Evolutionary conservation across 2,113 vertebrate species (phyloP), one percentile per base, ranked within the genome.

Genomic region (Austrofundulus limnaeus): DNA sequence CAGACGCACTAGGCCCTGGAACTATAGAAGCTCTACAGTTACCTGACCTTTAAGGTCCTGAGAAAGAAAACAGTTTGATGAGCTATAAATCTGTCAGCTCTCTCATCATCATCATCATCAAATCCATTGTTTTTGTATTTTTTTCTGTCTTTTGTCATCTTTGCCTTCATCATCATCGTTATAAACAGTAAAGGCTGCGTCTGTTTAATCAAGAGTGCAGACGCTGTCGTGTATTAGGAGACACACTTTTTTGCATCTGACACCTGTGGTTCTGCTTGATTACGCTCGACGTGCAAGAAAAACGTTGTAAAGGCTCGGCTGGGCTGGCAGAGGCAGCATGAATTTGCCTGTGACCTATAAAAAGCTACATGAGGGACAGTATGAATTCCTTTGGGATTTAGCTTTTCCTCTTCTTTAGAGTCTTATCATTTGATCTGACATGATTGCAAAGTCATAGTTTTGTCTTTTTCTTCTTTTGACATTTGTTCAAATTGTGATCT

Each of bases 191-290:
- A 25, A 52, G 66, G 56, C 31, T 28, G 25, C 16, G 45, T 57
- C 13, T 56, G 31, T 46, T 15, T 16, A 52, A 39, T 75, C 52
- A 45, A 6, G 60, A 34, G 60, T n/a, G 58, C 50, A 74, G 81
- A 66, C 66, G 19, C 59, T 24, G 65, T 72, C 43, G 41, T 72
- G 39, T 57, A 58, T 38, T 19, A 42, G 59, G 37, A 45, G 66
- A 77, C 65, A 78, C 84, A 65, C 56, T 78, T 28, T 37, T 69
- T 9, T 72, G 78, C 72, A 57, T 62, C 39, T 0, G 31, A 66
- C 92, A 93, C 87, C 91, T 93, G 92, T 70, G 67, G 88, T 92
- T 90, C 87, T 85, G 68, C 75, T 68, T 80, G 80, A 75, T 62
- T 79, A 67, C 81, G 21, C 70, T 51, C 39, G 48, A 51, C 61